These are phyloP conservation scores for Microtus pennsylvanicus DNA, from an alignment of 2,113 vertebrate genomes.

Conservation along the genomic window DNA sequence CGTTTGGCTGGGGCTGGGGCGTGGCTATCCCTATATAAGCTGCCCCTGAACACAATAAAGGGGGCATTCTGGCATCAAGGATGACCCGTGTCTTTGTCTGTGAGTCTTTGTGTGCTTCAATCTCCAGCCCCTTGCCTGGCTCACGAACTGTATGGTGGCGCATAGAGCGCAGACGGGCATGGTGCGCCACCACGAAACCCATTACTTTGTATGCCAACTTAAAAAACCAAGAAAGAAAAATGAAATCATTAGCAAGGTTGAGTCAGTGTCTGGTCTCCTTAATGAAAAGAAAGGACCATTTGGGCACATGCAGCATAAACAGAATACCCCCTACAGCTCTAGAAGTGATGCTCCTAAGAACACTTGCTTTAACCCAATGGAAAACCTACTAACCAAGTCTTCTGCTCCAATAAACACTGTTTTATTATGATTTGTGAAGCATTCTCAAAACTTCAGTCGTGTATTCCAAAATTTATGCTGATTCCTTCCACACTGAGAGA, in stretches of 20 bases:
- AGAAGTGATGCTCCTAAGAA: background rate
- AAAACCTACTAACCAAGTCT: conserved; percentile 53
- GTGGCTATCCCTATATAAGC: too few relatives aligned
- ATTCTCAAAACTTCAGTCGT: conserved; percentile 60
- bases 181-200: background rate
- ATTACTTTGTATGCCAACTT: background rate
- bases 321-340: background rate
- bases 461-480: conserved; percentile 64
- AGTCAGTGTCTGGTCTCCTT: background rate
- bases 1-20: too few relatives aligned
- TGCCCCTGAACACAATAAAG: too few relatives aligned
- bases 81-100: too few relatives aligned
- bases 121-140: too few relatives aligned
- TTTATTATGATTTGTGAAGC: conserved; percentile 65
- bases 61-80: too few relatives aligned
- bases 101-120: too few relatives aligned
- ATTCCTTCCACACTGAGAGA: conserved; percentile 64
- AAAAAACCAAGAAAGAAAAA: background rate
- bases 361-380: background rate
- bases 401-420: conserved; percentile 40
- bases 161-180: too few relatives aligned
- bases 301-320: background rate
- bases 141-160: too few relatives aligned
- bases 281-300: background rate
- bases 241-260: background rate